Percentiles rank a stretch among this genome's conserved stretches.
These are phyloP conservation scores for Chaetura pelagica DNA, from an alignment of 2,113 vertebrate genomes.

Conservation along the genomic window DNA sequence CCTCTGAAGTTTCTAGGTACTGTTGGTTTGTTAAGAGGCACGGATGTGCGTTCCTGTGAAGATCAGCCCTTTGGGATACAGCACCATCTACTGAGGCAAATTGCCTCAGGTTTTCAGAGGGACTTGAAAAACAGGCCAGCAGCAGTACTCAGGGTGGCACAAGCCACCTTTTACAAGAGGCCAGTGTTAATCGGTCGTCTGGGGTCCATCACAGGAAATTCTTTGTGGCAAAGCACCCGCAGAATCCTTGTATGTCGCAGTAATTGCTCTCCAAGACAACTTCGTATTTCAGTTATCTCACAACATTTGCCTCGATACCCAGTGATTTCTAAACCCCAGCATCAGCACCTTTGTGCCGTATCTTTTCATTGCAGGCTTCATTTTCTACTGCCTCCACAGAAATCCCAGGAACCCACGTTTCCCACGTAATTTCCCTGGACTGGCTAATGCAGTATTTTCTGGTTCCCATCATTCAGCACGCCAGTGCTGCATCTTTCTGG, in stretches of 20 bases:
- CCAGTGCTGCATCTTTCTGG: not conserved
- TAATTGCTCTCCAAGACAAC: not conserved
- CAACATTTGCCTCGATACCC: not conserved
- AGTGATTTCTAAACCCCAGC: not conserved
- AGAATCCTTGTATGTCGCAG: not conserved
- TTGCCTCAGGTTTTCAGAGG: not conserved
- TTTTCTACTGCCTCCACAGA: not conserved
- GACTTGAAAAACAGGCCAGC: not conserved
- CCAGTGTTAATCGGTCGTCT: not conserved
- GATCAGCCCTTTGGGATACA: conserved; percentile 22
- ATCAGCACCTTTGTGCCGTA: not conserved
- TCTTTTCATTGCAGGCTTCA: not conserved
- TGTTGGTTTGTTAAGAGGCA: not conserved
- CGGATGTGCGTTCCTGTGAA: not conserved
- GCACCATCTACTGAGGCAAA: conserved; percentile 50
- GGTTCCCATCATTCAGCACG: not conserved
- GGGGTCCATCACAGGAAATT: not conserved
- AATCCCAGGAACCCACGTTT: not conserved
- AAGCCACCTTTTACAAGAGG: not conserved
- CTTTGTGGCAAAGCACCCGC: not conserved
- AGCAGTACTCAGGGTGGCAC: not conserved
- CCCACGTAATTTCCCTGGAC: not conserved
- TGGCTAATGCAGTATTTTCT: not conserved
- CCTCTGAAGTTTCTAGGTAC: not conserved
- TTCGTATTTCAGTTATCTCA: not conserved